phyloP scores from a whole-genome alignment of 2,888 invertebrate species.

The Coronaproctus castanopsis region DNA sequence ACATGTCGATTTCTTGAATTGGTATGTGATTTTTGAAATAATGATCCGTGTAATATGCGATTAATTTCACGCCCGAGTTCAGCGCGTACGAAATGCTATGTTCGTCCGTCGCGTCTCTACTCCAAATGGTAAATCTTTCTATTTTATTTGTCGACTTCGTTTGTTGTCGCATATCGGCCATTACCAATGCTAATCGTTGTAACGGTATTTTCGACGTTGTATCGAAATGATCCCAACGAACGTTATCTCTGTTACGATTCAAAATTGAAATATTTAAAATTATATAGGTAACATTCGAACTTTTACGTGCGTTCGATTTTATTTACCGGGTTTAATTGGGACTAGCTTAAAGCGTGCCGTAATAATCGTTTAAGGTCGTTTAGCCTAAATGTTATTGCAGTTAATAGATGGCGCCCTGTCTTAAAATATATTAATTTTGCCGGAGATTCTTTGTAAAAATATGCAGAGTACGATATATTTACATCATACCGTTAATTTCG shows the following conservation, averaged over 20 bases:
- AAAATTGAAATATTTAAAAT: no score
- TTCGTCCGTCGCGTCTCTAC: background rate
- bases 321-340: no score
- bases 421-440: no score
- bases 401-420: no score
- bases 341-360: no score
- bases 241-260: background rate
- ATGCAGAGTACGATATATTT: no score
- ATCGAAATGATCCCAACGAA: conserved; percentile 7
- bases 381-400: no score
- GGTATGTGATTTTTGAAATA: conserved; percentile 8
- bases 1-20: conserved; percentile 1
- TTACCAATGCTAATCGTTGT: conserved; percentile 8
- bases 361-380: no score
- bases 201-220: background rate
- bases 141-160: background rate
- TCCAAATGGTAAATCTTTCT: conserved; percentile 3
- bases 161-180: conserved; percentile 1
- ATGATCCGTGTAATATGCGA: background rate
- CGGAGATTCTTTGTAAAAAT: no score
- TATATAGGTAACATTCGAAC: no score
- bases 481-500: no score
- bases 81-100: conserved; percentile 1
- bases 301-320: no score
- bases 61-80: background rate